These are phyloP conservation scores for Heteromormyrus szaboi DNA, from an alignment of 2,797 vertebrate species.

Conservation along the genomic window DNA sequence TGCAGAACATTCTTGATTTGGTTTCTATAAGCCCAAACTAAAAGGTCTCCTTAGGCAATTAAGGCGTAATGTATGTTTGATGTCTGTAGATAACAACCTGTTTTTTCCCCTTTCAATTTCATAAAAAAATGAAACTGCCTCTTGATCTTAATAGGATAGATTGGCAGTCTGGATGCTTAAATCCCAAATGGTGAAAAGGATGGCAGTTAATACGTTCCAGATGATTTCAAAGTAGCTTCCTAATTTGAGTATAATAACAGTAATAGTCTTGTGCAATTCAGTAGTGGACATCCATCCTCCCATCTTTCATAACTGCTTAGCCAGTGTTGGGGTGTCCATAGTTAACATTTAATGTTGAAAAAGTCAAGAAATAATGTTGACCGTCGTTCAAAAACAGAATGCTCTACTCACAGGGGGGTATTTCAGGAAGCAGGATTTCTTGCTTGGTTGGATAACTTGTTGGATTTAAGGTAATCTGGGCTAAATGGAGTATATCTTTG, in stretches of 20 bases:
- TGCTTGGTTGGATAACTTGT: not conserved
- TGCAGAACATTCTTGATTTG: conserved; percentile 59
- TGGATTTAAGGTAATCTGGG: not conserved
- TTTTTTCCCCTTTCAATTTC: conserved; percentile 47
- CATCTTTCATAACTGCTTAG: not conserved
- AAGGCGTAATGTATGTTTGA: conserved; percentile 67
- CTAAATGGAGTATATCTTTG: not conserved
- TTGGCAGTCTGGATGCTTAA: conserved; percentile 50
- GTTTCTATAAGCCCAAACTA: conserved; percentile 53
- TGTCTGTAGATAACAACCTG: conserved; percentile 62
- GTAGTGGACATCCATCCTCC: not conserved
- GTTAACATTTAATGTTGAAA: not conserved
- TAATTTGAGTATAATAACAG: not conserved
- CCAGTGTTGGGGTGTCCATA: not conserved
- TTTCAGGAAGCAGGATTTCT: not conserved
- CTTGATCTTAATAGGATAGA: conserved; percentile 62
- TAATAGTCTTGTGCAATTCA: not conserved
- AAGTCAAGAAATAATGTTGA: not conserved
- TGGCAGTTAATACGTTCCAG: conserved; percentile 48
- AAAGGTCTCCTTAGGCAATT: conserved; percentile 55
- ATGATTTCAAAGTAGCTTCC: conserved; percentile 31
- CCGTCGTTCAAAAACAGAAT: not conserved
- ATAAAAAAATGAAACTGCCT: conserved; percentile 50
- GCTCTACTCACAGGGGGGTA: not conserved
- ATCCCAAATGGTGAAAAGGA: conserved; percentile 48